Evolutionary conservation across 1,140 invertebrate species (phyloP).

Genomic region (Bombus fervidus): DNA sequence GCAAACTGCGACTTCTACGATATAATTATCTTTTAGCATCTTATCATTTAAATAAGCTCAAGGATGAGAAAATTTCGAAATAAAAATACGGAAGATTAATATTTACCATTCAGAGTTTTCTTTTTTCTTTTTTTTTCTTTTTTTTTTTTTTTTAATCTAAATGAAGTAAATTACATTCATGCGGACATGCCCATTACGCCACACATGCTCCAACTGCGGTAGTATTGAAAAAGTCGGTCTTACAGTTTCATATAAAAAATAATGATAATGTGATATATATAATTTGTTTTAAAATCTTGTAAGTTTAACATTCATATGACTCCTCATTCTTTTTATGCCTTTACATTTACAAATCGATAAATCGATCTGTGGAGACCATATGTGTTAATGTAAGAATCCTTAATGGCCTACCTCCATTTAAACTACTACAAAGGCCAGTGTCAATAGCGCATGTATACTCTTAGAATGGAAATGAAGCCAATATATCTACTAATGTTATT

Average conservation of each 20-base stretch:
- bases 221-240: slow-evolving; percentile 42
- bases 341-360: slow-evolving; percentile 45
- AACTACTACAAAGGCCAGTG: slow-evolving; percentile 77
- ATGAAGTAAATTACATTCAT: slow-evolving; percentile 57
- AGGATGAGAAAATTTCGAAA: slow-evolving; percentile 11
- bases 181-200: slow-evolving; percentile 61
- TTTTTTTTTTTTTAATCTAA: slow-evolving; percentile 26
- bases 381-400: slow-evolving; percentile 39
- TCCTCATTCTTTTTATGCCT: slow-evolving; percentile 30
- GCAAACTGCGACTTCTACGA: not conserved
- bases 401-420: slow-evolving; percentile 56
- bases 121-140: slow-evolving; percentile 3
- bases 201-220: slow-evolving; percentile 64
- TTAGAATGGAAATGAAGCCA: slow-evolving; percentile 46
- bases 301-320: slow-evolving; percentile 33
- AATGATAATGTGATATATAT: slow-evolving; percentile 57
- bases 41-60: slow-evolving; percentile 3
- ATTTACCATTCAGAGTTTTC: slow-evolving; percentile 11
- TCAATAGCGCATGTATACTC: slow-evolving; percentile 57
- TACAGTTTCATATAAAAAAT: slow-evolving; percentile 61
- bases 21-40: not conserved
- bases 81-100: slow-evolving; percentile 29
- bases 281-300: slow-evolving; percentile 39
- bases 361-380: slow-evolving; percentile 31
- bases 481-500: slow-evolving; percentile 46